Evolutionary conservation across 2,113 vertebrate genomes (phyloP), one percentile per base, ranked within the genome.

Genomic region (Verasper variegatus): DNA sequence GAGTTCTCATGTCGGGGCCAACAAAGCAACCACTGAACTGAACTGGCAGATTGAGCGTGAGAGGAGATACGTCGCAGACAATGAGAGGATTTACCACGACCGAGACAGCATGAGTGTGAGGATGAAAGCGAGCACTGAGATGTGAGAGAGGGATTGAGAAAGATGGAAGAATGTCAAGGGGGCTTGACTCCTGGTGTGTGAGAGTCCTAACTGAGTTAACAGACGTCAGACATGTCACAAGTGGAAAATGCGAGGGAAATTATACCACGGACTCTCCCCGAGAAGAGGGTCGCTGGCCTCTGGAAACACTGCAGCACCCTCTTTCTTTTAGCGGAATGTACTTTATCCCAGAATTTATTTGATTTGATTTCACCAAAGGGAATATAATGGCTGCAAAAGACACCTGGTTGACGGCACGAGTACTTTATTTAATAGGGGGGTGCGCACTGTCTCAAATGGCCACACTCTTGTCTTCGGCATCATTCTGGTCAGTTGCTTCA

Each of bases 171-270:
- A 78, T 75, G 71, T 85, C 65, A 71, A 21, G 49, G 42, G 49
- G 62, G 56, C 49, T 76, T 65, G 67, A 77, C 65, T 62, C 27
- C 61, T 75, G n/a, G 31, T 59, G 67, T 80, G 79, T 64, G 70
- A 77, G 71, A 81, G 31, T 23, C 71, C 49, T 88, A 88, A 91
- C 84, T 76, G 51, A 84, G 82, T 85, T 88, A 87, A 78, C 2
- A 11, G 71, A 81, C 66, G 54, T 82, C 62, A 56, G 59, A 37
- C 37, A 60, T 58, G 61, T 57, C 52, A 67, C 52, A 45, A 10
- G 4, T 21, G 11, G 31, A 65, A 23, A 47, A 55, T 67, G 42
- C 15, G 65, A 45, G 18, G 13, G 51, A 60, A 9, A 47, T 63
- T 26, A 11, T 3, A 57, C 20, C 31, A 54, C 15, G 23, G 24